Evolutionary conservation across 2,888 invertebrate species (phyloP).

Genomic region (Tupiocoris notatus): DNA sequence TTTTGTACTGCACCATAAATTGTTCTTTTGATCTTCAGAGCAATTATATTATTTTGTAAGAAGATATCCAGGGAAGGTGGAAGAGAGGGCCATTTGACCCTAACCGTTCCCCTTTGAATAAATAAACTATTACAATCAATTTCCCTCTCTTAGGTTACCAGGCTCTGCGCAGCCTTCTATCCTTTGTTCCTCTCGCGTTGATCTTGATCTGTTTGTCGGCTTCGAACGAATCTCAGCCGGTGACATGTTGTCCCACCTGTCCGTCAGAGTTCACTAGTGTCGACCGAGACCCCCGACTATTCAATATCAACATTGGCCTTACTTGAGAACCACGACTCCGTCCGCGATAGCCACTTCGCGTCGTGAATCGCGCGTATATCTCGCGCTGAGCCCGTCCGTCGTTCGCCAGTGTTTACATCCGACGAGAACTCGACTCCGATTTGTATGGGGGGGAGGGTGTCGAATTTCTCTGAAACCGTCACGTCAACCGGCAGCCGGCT

Average conservation of each 20-base stretch:
- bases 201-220: not conserved
- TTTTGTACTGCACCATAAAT: no score
- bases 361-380: constrained; percentile 6
- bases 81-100: no score
- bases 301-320: not conserved
- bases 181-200: not conserved
- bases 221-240: not conserved
- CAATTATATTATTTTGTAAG: no score
- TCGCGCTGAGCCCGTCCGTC: constrained; percentile 29
- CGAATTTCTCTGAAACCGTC: no score
- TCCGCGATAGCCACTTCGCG: not conserved
- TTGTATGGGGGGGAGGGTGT: constrained; percentile 10
- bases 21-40: no score
- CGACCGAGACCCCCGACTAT: not conserved
- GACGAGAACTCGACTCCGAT: not conserved
- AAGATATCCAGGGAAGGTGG: no score
- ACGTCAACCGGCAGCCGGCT: no score
- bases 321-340: not conserved
- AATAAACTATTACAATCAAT: no score
- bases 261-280: constrained; percentile 25
- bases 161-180: no score
- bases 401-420: constrained; percentile 12
- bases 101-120: no score
- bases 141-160: no score
- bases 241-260: constrained; percentile 1